phyloP scores from a whole-genome alignment of 1,140 invertebrate genomes.

The Sogatella furcifera region DNA sequence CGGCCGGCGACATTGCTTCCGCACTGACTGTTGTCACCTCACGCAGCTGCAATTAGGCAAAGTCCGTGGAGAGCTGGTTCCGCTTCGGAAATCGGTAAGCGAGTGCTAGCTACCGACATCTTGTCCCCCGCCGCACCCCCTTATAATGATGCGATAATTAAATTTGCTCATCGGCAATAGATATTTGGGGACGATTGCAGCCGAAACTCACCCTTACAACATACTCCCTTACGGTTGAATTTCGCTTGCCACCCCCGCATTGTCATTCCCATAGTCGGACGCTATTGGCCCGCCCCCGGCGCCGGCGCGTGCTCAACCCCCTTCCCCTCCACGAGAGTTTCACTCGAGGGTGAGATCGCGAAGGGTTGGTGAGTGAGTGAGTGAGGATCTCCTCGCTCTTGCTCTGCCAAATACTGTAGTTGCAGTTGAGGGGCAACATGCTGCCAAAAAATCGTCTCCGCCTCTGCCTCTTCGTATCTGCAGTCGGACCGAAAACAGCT shows the following conservation, averaged over 20 bases:
- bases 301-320: not conserved
- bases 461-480: too few relatives aligned
- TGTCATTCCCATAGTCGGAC: slow-evolving; percentile 5
- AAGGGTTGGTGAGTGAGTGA: too few relatives aligned
- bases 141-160: slow-evolving; percentile 13
- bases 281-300: not conserved
- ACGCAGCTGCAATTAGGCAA: not conserved
- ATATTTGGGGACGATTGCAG: not conserved
- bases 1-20: not conserved
- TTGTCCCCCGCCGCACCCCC: not conserved
- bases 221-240: not conserved
- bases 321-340: not conserved
- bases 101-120: slow-evolving; percentile 7
- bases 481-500: too few relatives aligned
- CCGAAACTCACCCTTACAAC: slow-evolving; percentile 1
- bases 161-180: slow-evolving; percentile 16
- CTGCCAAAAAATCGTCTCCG: too few relatives aligned
- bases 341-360: not conserved
- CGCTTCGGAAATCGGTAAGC: slow-evolving; percentile 7
- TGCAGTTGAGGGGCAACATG: too few relatives aligned
- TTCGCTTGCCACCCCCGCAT: not conserved
- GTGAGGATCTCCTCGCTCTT: too few relatives aligned
- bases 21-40: not conserved
- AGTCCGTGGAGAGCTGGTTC: not conserved
- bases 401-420: too few relatives aligned